phyloP scores from a whole-genome alignment of 1,140 invertebrate species.

The Drosophila pseudoananassae region DNA sequence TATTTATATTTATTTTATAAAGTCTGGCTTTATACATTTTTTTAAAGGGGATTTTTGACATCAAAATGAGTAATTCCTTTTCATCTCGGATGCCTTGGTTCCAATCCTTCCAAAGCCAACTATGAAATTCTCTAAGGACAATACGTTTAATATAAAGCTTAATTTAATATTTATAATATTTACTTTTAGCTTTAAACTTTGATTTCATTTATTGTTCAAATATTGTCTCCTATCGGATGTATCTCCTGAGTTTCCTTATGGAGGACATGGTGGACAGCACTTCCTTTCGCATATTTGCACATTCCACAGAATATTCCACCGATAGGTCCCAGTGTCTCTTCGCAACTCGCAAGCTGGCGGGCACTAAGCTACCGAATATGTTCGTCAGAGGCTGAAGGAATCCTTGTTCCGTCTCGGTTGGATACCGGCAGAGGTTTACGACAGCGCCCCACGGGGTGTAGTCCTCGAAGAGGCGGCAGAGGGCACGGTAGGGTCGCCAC shows the following conservation, averaged over 20 bases:
- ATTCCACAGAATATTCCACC: conserved; percentile 39
- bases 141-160: no score
- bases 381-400: conserved; percentile 34
- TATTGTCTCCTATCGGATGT: neutral
- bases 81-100: no score
- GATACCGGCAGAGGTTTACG: conserved; percentile 10
- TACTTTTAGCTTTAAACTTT: neutral
- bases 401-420: neutral
- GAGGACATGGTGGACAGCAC: conserved; percentile 17
- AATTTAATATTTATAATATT: neutral
- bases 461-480: conserved; percentile 27
- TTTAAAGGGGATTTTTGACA: neutral
- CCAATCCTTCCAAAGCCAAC: no score
- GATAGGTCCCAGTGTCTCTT: conserved; percentile 34
- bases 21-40: neutral
- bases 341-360: conserved; percentile 26
- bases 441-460: neutral
- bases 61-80: no score
- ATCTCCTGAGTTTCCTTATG: conserved; percentile 28
- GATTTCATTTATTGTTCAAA: no score
- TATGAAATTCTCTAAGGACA: no score
- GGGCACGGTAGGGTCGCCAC: conserved; percentile 22
- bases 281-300: conserved; percentile 33
- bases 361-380: conserved; percentile 45
- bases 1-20: no score